phyloP scores from a whole-genome alignment of 2,797 vertebrate species.

The Sylvia borin region DNA sequence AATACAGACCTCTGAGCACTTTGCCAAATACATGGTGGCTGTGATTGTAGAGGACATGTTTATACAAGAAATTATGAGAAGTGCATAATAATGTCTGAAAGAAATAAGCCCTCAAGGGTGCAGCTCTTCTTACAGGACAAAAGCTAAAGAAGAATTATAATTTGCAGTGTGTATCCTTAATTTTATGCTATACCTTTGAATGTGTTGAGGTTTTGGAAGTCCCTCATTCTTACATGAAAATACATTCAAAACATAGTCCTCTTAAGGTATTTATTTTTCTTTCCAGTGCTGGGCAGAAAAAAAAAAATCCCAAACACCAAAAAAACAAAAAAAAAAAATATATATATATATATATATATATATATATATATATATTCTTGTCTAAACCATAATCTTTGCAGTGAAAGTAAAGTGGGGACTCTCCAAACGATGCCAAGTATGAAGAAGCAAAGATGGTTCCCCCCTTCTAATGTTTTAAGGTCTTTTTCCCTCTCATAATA shows the following conservation, averaged over 20 bases:
- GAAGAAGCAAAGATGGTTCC: neutral
- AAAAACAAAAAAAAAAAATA: neutral
- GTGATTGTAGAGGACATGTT: neutral
- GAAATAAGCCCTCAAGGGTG: neutral
- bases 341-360: no score
- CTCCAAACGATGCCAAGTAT: neutral
- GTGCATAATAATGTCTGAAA: neutral
- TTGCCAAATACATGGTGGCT: neutral
- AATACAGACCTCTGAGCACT: neutral
- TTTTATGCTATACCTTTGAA: neutral
- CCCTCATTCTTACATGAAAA: neutral
- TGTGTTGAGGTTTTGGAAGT: neutral
- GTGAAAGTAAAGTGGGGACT: neutral
- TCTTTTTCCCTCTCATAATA: neutral
- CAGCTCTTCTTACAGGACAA: neutral
- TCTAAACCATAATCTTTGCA: neutral
- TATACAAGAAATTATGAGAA: slow-evolving; percentile 24
- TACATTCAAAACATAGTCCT: neutral
- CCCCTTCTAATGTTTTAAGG: neutral
- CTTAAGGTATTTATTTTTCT: neutral
- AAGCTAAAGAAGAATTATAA: neutral
- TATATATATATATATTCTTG: no score
- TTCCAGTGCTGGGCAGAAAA: neutral
- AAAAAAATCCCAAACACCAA: neutral
- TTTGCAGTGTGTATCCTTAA: neutral